Evolutionary conservation across 2,888 invertebrate genomes (phyloP), one percentile per base, ranked within the genome.

Genomic region (Deladenus siricidicola): DNA sequence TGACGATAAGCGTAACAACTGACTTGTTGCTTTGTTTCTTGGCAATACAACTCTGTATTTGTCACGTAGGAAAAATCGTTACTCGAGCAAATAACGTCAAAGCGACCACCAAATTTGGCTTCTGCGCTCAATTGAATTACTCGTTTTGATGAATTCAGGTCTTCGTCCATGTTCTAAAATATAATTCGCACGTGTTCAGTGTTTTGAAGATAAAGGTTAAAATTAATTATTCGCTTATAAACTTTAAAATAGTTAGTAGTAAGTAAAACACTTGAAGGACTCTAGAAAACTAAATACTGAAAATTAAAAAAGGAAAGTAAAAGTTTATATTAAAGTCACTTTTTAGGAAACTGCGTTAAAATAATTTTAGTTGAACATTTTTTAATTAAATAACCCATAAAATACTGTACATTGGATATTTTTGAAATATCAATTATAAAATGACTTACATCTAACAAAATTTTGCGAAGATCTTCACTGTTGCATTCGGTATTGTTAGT

Each of bases 401-500:
- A n/a, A n/a, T n/a, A n/a, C n/a, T n/a, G n/a, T n/a, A n/a, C n/a
- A n/a, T n/a, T n/a, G n/a, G n/a, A n/a, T n/a, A n/a, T n/a, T n/a
- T n/a, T n/a, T n/a, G n/a, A n/a, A n/a, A n/a, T n/a, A n/a, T 14
- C 24, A 51, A 14, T 17, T 17, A 8, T 54, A 4, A 17, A 3
- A 24, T 23, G 21, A 56, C 65, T 60, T 29, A 73, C 73, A 55
- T 74, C 71, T 8, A 67, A 47, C 62, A 75, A 73, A 19, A 75
- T 66, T 47, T 67, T 69, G 53, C 74, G 65, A 53, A 75, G 67
- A 39, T 75, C 76, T 23, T 76, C 76, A 45, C 69, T 70, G 60
- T 76, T 76, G 68, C 76, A 76, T 44, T 76, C 72, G 49, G 74
- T 70, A 56, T 76, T 76, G 51, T 76, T 73, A 58, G 72, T 72